A percentile compares a stretch with the other conserved stretches of the same genome.
Evolutionary conservation across 2,797 vertebrate species (phyloP).

Genomic region (Malurus leucopterus): DNA sequence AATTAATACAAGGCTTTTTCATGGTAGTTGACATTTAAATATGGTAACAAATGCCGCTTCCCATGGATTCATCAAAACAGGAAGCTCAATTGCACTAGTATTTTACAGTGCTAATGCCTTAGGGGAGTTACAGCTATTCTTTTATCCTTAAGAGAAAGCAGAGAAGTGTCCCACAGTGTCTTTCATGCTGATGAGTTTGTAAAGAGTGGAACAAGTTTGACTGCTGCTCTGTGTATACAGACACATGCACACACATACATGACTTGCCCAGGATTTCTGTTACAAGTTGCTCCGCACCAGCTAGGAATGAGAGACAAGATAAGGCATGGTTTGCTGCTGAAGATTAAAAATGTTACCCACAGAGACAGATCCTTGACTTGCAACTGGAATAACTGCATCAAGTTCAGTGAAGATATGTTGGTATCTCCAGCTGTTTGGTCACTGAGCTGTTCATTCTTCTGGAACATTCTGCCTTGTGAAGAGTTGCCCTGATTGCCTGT

Average conservation of each 20-base stretch:
- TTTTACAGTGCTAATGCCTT: neutral
- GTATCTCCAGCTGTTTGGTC: neutral
- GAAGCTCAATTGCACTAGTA: neutral
- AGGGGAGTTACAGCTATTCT: neutral
- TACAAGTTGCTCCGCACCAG: neutral
- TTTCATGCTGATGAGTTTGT: neutral
- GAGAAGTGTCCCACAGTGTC: neutral
- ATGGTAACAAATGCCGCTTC: neutral
- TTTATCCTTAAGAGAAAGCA: neutral
- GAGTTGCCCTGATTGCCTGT: neutral
- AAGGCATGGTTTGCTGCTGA: neutral
- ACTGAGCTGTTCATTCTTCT: neutral
- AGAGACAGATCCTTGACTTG: neutral
- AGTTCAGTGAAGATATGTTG: neutral
- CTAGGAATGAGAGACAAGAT: neutral
- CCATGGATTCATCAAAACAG: neutral
- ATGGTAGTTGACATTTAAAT: neutral
- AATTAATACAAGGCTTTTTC: neutral
- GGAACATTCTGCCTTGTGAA: neutral
- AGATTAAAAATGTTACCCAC: neutral
- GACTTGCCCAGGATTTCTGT: neutral
- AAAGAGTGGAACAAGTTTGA: neutral
- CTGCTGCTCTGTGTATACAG: neutral
- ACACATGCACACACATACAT: rapidly evolving
- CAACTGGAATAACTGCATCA: neutral